Evolutionary conservation across 2,888 invertebrate genomes (phyloP).

Genomic region (Cinara cedri): DNA sequence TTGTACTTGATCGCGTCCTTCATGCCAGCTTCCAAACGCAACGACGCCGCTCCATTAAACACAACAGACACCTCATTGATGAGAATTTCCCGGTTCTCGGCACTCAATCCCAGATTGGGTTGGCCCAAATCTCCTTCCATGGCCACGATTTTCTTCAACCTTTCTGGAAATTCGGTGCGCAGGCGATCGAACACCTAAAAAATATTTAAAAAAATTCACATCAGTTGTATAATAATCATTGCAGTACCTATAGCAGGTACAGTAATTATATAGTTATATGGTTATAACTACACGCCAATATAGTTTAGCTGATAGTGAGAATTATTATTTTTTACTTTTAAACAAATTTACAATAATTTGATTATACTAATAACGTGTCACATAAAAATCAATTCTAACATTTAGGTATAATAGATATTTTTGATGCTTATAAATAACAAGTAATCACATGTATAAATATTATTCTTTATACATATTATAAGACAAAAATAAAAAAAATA

Average conservation of each 20-base stretch:
- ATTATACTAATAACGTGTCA: no score
- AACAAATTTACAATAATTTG: background rate
- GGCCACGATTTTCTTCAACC: slow-evolving; percentile 77
- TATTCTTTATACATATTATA: no score
- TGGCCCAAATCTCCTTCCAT: slow-evolving; percentile 76
- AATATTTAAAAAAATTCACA: background rate
- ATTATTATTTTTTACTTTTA: background rate
- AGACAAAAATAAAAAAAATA: no score
- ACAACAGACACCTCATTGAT: slow-evolving; percentile 78
- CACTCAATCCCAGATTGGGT: slow-evolving; percentile 72
- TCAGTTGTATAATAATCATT: background rate
- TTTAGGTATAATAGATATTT: no score
- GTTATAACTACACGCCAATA: no score
- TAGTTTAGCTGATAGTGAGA: no score
- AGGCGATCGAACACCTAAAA: slow-evolving; percentile 76
- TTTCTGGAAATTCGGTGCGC: slow-evolving; percentile 72
- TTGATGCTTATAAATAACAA: no score
- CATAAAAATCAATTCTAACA: no score
- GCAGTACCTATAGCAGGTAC: no score
- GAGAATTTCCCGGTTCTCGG: slow-evolving; percentile 68
- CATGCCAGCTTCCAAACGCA: slow-evolving; percentile 86
- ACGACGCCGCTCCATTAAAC: slow-evolving; percentile 91
- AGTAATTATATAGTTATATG: no score
- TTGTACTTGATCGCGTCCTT: slow-evolving; percentile 90
- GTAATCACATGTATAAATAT: no score